Conservation (phyloP, 2,888 invertebrate species). For the Spilarctia lutea region DNA sequence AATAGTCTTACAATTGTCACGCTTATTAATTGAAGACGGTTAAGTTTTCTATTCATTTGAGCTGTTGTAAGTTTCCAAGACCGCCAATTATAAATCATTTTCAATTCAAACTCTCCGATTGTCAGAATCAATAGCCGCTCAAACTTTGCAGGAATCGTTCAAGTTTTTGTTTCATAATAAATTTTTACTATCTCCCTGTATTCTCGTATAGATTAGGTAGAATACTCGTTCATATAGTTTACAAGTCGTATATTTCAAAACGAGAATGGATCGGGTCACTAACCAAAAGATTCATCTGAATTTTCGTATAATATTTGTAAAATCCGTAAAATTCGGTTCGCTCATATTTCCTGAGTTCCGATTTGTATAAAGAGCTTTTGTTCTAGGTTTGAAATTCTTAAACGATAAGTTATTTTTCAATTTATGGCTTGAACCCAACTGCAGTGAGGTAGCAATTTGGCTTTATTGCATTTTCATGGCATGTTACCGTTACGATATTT, state of each 20-base stretch:
- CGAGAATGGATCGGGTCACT: slow-evolving; percentile 38
- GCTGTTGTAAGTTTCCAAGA: slow-evolving; percentile 20
- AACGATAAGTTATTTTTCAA: slow-evolving; percentile 40
- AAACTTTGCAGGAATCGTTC: slow-evolving; percentile 32
- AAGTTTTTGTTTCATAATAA: slow-evolving; percentile 41
- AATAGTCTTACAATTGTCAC: neutral
- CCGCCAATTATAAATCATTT: slow-evolving; percentile 14
- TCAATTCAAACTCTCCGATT: slow-evolving; percentile 27
- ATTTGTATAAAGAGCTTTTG: slow-evolving; percentile 43
- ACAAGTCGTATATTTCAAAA: slow-evolving; percentile 41
- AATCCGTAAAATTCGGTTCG: slow-evolving; percentile 40
- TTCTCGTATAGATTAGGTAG: slow-evolving; percentile 33
- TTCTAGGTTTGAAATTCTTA: slow-evolving; percentile 40
- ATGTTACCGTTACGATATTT: neutral
- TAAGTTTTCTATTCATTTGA: neutral
- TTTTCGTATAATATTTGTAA: slow-evolving; percentile 42
- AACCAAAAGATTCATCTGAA: slow-evolving; percentile 47
- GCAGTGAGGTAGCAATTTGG: slow-evolving; percentile 25
- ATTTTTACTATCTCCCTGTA: slow-evolving; percentile 43
- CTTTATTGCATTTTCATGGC: slow-evolving; percentile 13
- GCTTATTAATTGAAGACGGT: neutral
- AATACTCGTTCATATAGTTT: slow-evolving; percentile 40
- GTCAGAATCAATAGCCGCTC: slow-evolving; percentile 36
- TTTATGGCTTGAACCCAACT: slow-evolving; percentile 30
- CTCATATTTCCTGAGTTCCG: slow-evolving; percentile 43